Base-by-base conservation (phyloP, 2,888 invertebrate genomes). In the Ichneumon xanthorius region DNA sequence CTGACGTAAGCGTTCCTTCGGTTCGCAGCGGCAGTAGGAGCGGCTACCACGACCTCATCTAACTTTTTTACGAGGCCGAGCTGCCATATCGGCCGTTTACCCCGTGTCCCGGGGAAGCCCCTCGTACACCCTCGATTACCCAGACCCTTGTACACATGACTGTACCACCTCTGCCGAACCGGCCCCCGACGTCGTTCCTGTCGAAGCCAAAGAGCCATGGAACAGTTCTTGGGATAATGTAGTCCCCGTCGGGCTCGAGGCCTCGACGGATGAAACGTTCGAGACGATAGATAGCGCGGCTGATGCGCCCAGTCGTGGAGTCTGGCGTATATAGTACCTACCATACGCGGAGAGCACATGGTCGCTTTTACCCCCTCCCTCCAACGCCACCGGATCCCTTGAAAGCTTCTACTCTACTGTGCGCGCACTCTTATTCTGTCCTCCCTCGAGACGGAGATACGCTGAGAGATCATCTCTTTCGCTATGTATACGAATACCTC, bases 161-260 rank as follows among this genome's bases (percentile, higher is more conserved):
- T 55, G 37, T 70, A 63, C 78, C 79, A 63, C 68, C 73, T 53
- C 63, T 19, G 63, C 33, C 58, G 26, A 58, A 55, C 30, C 65
- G 45, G 30, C 30, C 55, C 50, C 80, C 82, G 58, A 70, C 30
- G 70, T 82, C 73, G 61, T 78, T 71, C 67, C 73, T 22, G 84
- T 84, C 85, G 70, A 84, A 84, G 82, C 85, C 85, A 88, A 89
- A 89, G 88, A 88, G 87, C 86, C 85, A 80, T 85, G 85, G 86
- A 88, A 84, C 81, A 80, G 82, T 87, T 86, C 81, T 73, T 77
- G 77, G 86, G 86, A 87, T 89, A 88, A 89, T 89, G 87, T 85
- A 89, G 88, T 87, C 86, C 80, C 80, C 81, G 40, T 55, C 65
- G 80, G 82, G 65, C 86, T 55, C 76, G 82, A 85, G 85, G 86